Evolutionary conservation across 2,113 vertebrate genomes (phyloP), one percentile per base, ranked within the genome.

Genomic region (Odobenus rosmarus): DNA sequence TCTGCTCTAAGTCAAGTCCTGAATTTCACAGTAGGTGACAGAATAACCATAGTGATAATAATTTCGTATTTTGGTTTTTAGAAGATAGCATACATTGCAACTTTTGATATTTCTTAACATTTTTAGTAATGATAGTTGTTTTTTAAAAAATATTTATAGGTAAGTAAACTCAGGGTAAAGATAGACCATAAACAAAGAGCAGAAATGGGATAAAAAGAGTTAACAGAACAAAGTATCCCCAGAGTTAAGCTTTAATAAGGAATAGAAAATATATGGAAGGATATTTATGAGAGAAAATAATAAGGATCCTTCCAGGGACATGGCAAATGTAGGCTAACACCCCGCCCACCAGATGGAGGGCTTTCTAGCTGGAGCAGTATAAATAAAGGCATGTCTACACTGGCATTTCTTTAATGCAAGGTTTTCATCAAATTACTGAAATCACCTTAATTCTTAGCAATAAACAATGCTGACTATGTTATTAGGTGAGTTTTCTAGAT

Each of bases 251-350:
- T 72, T 42, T 26, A 23, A 36, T 7, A 28, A 24, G 8, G 62
- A 81, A 4, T 2, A 33, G 55, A 46, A 57, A 69, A 36, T 4
- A 49, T 0, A 3, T 3, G 23, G 42, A 24, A 21, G 74, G 9
- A 81, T 10, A 31, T 11, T 55, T 53, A 3, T 19, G 59, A 23
- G 49, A 67, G 36, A 74, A 26, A 31, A 14, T 19, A 14, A 7
- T 0, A 24, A 36, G 57, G 2, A 2, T 3, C 88, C 24, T n/a
- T 55, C 51, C 53, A 53, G 81, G 61, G 33, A 16, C 21, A 4
- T 0, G 36, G 19, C 9, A 7, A 1, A 0, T 13, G 59, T 4
- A 36, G 77, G 28, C 7, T 5, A 11, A 28, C 1, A 6, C 8
- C 42, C 87, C 7, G 1, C 14, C n/a, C 1, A 39, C 31, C 16